Base-by-base conservation (phyloP, 1,140 invertebrate species). In the Drosophila eugracilis region DNA sequence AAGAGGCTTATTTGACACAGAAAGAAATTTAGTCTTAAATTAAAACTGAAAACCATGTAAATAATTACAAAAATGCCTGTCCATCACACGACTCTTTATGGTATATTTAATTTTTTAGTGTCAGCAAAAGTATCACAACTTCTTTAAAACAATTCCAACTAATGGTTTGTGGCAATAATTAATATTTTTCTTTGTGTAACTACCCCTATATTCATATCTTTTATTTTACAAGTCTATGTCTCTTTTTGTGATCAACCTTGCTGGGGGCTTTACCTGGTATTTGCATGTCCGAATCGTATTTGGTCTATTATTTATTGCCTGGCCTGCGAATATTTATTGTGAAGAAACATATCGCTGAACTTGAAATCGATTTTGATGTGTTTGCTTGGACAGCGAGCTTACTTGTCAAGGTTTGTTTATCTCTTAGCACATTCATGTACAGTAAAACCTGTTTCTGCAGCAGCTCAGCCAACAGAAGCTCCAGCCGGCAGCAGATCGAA, bases 321-420 rank as follows among this genome's bases (percentile, higher is more conserved):
- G 22, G 15, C 34, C 30, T 7, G 45, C 39, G 71, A 65, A 84
- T 77, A 74, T 66, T 52, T 66, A 66, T 60, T 53, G 52, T 77
- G 83, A 50, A 50, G 59, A 79, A 57, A 66, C 58, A 78, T 67
- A 72, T 62, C 47, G 73, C 74, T 88, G 83, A 86, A 86, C 83
- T 86, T 86, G 83, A 86, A 88, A 75, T 88, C 65, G 78, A 81
- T 88, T 83, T 88, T 75, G 59, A 63, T 72, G 72, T 47, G 54
- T 60, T 78, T 58, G 62, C 65, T 77, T 74, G 59, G 60, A 47
- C 60, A 54, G 60, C 14, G 55, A 15, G 37, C 45, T 53, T 22
- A 30, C 47, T 44, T 47, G 52, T 39, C 78, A 86, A 86, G 81
- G 83, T 88, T 88, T 81, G 78, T 83, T 71, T 86, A 88, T 88